These are phyloP conservation scores for Drosophila peninsularis DNA, from an alignment of 2,888 invertebrate genomes.

Conservation along the genomic window DNA sequence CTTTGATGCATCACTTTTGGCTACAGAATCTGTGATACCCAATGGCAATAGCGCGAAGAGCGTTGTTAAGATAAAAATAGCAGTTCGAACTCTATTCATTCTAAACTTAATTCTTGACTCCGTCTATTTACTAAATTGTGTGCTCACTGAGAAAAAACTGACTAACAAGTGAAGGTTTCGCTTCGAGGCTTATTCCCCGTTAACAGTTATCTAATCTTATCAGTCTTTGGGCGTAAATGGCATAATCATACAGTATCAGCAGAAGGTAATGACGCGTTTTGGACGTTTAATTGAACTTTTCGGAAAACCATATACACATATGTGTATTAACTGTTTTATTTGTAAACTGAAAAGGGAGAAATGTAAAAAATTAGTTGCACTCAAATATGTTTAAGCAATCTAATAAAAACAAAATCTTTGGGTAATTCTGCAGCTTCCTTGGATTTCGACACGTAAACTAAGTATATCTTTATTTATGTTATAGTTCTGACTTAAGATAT, in stretches of 20 bases:
- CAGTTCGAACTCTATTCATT: constrained; percentile 23
- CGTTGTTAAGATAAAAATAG: constrained; percentile 11
- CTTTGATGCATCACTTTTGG: constrained; percentile 16
- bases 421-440: not conserved
- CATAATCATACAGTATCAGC: constrained; percentile 10
- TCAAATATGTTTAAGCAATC: not conserved
- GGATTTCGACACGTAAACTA: too few relatives aligned
- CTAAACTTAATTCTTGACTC: constrained; percentile 1
- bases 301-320: not conserved
- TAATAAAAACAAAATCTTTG: not conserved
- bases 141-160: constrained; percentile 26
- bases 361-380: not conserved
- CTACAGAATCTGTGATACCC: constrained; percentile 1
- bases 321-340: not conserved
- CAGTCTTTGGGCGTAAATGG: constrained; percentile 19
- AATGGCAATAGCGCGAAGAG: constrained; percentile 18
- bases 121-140: constrained; percentile 2
- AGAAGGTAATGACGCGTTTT: constrained; percentile 6
- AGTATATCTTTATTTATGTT: too few relatives aligned
- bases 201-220: constrained; percentile 54
- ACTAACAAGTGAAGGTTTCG: constrained; percentile 40
- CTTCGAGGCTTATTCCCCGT: constrained; percentile 28
- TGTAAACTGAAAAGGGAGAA: not conserved
- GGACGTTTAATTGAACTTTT: not conserved
- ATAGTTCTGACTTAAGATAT: too few relatives aligned